Conservation (phyloP, 2,888 invertebrate species). For the Scrobipalpa costella region DNA sequence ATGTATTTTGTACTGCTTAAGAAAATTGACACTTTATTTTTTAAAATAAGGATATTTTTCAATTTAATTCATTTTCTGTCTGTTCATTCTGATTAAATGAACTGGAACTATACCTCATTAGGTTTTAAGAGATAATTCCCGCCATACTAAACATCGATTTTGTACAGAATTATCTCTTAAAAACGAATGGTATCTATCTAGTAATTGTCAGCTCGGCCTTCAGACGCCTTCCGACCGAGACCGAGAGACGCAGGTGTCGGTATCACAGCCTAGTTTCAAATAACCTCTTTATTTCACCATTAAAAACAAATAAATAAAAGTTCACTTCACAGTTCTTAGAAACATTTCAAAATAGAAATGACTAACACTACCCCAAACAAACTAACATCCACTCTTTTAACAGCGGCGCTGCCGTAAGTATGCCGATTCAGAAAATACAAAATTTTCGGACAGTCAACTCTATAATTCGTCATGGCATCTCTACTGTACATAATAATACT, state of each 20-base stretch:
- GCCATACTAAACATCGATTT: too few relatives aligned
- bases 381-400: background rate
- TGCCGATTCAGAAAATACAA: slow-evolving; percentile 65
- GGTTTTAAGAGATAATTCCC: too few relatives aligned
- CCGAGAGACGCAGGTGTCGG: background rate
- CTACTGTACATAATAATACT: slow-evolving; percentile 68
- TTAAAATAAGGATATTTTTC: background rate
- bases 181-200: too few relatives aligned
- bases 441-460: slow-evolving; percentile 62
- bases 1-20: too few relatives aligned
- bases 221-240: slow-evolving; percentile 33
- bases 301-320: background rate
- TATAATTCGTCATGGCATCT: slow-evolving; percentile 65
- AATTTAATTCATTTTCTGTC: slow-evolving; percentile 8
- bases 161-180: too few relatives aligned
- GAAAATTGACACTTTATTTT: too few relatives aligned
- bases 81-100: slow-evolving; percentile 33
- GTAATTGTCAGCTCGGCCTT: slow-evolving; percentile 49
- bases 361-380: slow-evolving; percentile 7
- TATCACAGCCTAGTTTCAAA: slow-evolving; percentile 1
- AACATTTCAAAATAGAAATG: background rate
- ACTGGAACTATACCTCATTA: too few relatives aligned
- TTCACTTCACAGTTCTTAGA: background rate
- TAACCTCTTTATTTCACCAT: background rate
- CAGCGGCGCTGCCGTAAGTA: slow-evolving; percentile 42